A percentile compares a stretch with the other conserved stretches of the same genome.
Conservation (phyloP, 2,113 vertebrate species). For the Macrotis lagotis region DNA sequence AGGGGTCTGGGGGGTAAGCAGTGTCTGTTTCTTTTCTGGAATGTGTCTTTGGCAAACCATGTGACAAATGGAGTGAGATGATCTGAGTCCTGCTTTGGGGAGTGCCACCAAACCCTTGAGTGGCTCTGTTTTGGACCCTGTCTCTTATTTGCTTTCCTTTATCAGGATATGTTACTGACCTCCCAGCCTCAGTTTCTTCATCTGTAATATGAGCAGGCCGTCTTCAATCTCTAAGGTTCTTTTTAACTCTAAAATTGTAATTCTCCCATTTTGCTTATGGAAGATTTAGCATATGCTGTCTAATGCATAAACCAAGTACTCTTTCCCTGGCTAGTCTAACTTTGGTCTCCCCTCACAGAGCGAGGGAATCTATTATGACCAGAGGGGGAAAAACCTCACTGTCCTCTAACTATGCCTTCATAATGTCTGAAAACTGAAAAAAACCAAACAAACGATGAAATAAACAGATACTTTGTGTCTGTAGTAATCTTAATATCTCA, state of each 20-base stretch:
- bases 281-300: not conserved
- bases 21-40: constrained; percentile 5
- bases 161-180: constrained; percentile 14
- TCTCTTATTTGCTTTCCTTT: constrained; percentile 7
- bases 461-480: not conserved
- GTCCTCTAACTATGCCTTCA: not conserved
- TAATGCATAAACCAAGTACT: not conserved
- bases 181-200: not conserved
- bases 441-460: not conserved
- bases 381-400: not conserved
- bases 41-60: constrained; percentile 1
- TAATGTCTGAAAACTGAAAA: not conserved
- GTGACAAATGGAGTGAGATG: not conserved
- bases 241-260: constrained; percentile 5
- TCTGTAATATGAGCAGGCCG: not conserved
- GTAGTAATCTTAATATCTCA: not conserved
- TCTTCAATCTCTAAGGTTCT: not conserved
- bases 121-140: not conserved
- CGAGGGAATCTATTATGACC: not conserved
- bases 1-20: not conserved
- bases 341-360: constrained; percentile 13
- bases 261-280: not conserved
- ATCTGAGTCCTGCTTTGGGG: constrained; percentile 10
- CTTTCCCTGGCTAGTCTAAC: not conserved
- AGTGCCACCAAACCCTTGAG: not conserved